Evolutionary conservation across 2,113 vertebrate genomes (phyloP).

Genomic region (Gambusia holbrooki): DNA sequence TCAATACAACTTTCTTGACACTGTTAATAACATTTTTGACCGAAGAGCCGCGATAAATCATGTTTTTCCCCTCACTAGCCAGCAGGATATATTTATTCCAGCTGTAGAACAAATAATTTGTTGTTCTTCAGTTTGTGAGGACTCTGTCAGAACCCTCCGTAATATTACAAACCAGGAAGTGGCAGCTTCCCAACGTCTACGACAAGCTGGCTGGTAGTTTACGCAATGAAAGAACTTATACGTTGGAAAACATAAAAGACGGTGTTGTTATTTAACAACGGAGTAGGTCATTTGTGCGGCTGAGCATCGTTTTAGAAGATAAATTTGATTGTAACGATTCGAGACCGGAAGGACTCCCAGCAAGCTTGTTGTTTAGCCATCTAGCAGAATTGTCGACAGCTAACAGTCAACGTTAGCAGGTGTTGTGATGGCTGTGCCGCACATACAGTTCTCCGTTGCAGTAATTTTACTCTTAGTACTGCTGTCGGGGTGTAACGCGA

Average conservation of each 20-base stretch:
- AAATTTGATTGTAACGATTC: background rate
- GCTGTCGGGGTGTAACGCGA: constrained; percentile 55
- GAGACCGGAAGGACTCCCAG: background rate
- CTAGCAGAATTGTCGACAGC: constrained; percentile 25
- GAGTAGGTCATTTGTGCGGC: background rate
- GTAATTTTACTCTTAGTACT: constrained; percentile 46
- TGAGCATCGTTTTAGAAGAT: background rate
- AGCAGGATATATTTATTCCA: rapidly evolving
- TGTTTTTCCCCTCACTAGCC: background rate
- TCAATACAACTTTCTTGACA: rapidly evolving
- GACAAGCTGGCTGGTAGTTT: constrained; percentile 26
- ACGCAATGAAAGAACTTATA: constrained; percentile 37
- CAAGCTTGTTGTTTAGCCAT: constrained; percentile 22
- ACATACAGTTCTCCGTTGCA: constrained; percentile 18
- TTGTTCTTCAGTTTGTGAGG: background rate
- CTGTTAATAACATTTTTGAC: rapidly evolving
- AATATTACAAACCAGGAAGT: constrained; percentile 62
- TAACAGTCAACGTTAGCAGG: constrained; percentile 46
- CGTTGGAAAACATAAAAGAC: background rate
- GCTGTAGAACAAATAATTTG: background rate
- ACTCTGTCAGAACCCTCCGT: background rate
- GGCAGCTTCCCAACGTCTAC: background rate
- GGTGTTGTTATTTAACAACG: background rate
- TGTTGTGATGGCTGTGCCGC: constrained; percentile 48
- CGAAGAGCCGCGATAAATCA: background rate